A percentile compares a stretch with the other conserved stretches of the same genome.
Evolutionary conservation across 2,113 vertebrate genomes (phyloP).

Genomic region (Arvicanthis niloticus): DNA sequence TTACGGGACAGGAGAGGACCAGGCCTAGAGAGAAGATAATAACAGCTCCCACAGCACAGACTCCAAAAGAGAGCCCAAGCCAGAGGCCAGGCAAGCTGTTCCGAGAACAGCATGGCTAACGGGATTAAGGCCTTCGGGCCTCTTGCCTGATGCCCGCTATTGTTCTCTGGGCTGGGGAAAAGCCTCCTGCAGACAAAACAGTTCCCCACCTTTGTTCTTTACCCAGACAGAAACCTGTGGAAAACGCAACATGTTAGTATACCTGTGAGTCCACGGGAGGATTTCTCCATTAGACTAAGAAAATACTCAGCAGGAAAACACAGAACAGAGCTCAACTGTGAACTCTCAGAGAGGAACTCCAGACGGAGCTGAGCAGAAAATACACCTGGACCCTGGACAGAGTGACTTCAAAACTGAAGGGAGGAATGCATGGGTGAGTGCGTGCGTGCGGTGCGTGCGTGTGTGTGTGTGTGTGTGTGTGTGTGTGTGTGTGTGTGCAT

Average conservation of each 20-base stretch:
- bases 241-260: not conserved
- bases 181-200: conserved; percentile 75
- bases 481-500: not conserved
- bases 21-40: conserved; percentile 50
- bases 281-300: not conserved
- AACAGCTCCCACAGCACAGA: not conserved
- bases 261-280: not conserved
- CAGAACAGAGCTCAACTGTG: not conserved
- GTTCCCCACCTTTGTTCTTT: not conserved
- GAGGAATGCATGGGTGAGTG: no score
- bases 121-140: conserved; percentile 69
- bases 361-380: not conserved
- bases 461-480: not conserved
- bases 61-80: not conserved
- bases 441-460: not conserved
- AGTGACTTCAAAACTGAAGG: not conserved
- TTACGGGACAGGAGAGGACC: conserved; percentile 52
- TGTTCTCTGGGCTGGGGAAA: conserved; percentile 65
- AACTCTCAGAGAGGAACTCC: not conserved
- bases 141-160: conserved; percentile 18
- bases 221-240: conserved; percentile 47
- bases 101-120: conserved; percentile 62
- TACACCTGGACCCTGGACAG: accelerated
- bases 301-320: not conserved
- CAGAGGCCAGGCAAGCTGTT: not conserved